Conservation (phyloP, 2,113 vertebrate genomes). For the Malaclemys terrapin region DNA sequence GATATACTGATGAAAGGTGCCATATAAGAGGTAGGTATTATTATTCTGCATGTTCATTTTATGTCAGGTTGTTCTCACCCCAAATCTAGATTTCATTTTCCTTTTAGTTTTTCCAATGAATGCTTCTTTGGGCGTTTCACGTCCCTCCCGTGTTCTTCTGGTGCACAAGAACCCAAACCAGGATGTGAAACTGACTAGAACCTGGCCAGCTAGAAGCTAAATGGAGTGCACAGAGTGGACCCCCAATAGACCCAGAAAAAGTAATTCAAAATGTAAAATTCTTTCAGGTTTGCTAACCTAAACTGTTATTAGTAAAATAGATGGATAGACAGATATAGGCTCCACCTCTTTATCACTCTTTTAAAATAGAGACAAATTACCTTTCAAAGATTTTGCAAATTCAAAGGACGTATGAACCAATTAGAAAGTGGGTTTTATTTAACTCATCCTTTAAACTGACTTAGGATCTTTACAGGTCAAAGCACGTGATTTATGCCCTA, state of each 20-base stretch:
- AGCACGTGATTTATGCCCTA: rapidly evolving
- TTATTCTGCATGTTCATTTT: not conserved
- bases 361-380: too few relatives aligned
- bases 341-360: too few relatives aligned
- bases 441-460: not conserved
- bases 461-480: not conserved
- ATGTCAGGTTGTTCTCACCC: rapidly evolving
- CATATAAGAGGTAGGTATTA: too few relatives aligned
- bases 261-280: too few relatives aligned
- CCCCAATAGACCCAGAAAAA: not conserved
- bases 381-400: too few relatives aligned
- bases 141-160: not conserved
- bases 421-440: not conserved
- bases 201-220: not conserved
- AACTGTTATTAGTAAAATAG: too few relatives aligned
- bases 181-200: not conserved
- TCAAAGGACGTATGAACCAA: not conserved
- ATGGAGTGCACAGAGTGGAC: not conserved
- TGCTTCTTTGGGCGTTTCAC: not conserved
- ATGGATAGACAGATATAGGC: too few relatives aligned
- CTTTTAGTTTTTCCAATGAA: not conserved
- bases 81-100: not conserved
- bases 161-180: not conserved
- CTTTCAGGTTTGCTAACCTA: too few relatives aligned
- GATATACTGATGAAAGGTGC: too few relatives aligned